Evolutionary conservation across 37 sponge, comb jelly and placozoan species (phyloP), one percentile per base, ranked within the genome.

Genomic region (Diacarnus erythraeanus): DNA sequence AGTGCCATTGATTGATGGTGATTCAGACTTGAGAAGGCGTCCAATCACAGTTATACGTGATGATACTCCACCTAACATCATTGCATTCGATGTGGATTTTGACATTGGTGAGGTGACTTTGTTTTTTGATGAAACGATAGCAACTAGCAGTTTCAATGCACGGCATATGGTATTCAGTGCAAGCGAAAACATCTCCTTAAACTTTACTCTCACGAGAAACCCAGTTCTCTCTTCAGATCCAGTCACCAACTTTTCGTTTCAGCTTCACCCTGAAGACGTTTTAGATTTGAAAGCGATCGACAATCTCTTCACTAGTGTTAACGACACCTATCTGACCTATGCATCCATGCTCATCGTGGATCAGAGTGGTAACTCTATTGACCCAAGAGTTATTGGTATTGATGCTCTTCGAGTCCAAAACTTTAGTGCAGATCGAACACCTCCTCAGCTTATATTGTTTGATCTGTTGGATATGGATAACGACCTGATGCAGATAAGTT

Each of bases 321-420:
- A 90, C 47, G 80, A 90, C 39, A 94, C 91, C 23, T 90, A 72
- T 38, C 75, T 94, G 40, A 72, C 78, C 0, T 85, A 86, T 30
- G 33, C 72, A 17, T 61, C 31, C 3, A 35, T 3, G 42, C 71
- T 90, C 18, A 74, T 94, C 21, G 38, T 33, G 25, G 92, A 92
- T 59, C 26, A 22, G 6, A 66, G 36, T 61, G 82, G 57, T 17
- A 87, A 88, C 39, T 27, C 9, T 4, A 39, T 77, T 38, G 61
- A 77, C 2, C 61, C 88, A 15, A 60, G 84, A 9, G 27, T 76
- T 1, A 33, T 57, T 29, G 87, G 83, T 0, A 30, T 63, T 23
- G 80, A 84, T 71, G 76, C 88, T 20, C 81, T 88, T n/a, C 75
- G 71, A 31, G 88, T 73, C 9, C 30, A 47, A 15, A 40, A 60